Evolutionary conservation across 1,140 invertebrate genomes (phyloP).

Genomic region (Monochamus saltuarius): DNA sequence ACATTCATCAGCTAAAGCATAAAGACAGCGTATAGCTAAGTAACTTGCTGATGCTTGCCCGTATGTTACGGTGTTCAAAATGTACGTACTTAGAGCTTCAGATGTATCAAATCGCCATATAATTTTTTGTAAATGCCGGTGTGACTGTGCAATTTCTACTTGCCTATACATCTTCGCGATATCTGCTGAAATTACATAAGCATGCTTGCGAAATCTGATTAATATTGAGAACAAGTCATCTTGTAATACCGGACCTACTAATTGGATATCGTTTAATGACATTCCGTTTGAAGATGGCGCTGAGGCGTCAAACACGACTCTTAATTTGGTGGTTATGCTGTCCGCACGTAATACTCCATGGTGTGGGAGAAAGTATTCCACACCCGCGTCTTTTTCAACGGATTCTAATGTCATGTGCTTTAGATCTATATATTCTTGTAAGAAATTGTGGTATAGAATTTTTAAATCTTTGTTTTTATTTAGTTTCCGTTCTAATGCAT

Average conservation of each 20-base stretch:
- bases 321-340: conserved; percentile 42
- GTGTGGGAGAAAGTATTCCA: conserved; percentile 46
- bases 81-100: conserved; percentile 31
- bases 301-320: conserved; percentile 49
- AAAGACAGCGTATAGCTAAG: conserved; percentile 27
- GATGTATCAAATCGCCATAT: conserved; percentile 3
- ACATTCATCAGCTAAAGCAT: conserved; percentile 9
- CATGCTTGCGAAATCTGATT: conserved; percentile 50
- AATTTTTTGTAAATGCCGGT: conserved; percentile 28
- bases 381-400: neutral
- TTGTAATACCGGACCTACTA: conserved; percentile 39
- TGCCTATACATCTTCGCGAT: conserved; percentile 51
- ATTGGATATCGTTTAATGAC: conserved; percentile 42
- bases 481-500: conserved; percentile 14
- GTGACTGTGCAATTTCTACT: conserved; percentile 42
- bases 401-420: conserved; percentile 2
- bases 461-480: conserved; percentile 2
- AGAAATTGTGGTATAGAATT: neutral
- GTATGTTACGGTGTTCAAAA: conserved; percentile 43
- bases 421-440: conserved; percentile 12
- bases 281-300: conserved; percentile 30
- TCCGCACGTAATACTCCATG: conserved; percentile 40
- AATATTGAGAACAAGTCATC: conserved; percentile 45
- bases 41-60: conserved; percentile 31
- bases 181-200: conserved; percentile 48